phyloP scores from a whole-genome alignment of 2,888 invertebrate genomes.

The Netelia fuscicornis region DNA sequence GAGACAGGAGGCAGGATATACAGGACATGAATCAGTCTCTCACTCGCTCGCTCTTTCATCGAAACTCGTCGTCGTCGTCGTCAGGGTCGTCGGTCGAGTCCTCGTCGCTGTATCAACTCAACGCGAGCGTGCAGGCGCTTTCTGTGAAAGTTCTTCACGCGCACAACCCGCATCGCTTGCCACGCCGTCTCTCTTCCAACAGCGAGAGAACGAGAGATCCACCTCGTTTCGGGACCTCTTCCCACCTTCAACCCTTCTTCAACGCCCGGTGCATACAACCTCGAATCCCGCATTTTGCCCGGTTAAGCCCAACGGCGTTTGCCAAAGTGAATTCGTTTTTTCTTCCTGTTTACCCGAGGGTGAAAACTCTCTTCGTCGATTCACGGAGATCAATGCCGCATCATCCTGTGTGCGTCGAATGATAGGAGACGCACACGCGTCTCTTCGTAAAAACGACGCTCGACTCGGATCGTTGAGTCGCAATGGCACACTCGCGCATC shows the following conservation, averaged over 20 bases:
- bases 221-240: constrained; percentile 33
- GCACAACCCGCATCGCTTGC: constrained; percentile 57
- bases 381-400: constrained; percentile 73
- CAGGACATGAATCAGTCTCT: constrained; percentile 54
- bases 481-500: constrained; percentile 49
- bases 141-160: constrained; percentile 64
- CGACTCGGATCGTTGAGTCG: constrained; percentile 44
- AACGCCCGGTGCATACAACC: background rate
- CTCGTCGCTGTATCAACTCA: background rate
- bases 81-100: background rate
- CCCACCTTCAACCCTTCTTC: constrained; percentile 1
- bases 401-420: background rate
- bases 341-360: constrained; percentile 56
- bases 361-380: constrained; percentile 62
- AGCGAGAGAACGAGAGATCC: background rate
- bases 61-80: constrained; percentile 63
- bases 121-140: constrained; percentile 33
- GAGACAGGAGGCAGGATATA: constrained; percentile 49
- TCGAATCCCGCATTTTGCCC: constrained; percentile 44
- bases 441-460: constrained; percentile 50
- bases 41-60: constrained; percentile 72
- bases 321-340: constrained; percentile 57
- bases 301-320: constrained; percentile 66
- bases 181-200: constrained; percentile 4
- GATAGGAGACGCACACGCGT: constrained; percentile 69